phyloP scores from a whole-genome alignment of 2,797 vertebrate genomes.

The Rachycentron canadum region DNA sequence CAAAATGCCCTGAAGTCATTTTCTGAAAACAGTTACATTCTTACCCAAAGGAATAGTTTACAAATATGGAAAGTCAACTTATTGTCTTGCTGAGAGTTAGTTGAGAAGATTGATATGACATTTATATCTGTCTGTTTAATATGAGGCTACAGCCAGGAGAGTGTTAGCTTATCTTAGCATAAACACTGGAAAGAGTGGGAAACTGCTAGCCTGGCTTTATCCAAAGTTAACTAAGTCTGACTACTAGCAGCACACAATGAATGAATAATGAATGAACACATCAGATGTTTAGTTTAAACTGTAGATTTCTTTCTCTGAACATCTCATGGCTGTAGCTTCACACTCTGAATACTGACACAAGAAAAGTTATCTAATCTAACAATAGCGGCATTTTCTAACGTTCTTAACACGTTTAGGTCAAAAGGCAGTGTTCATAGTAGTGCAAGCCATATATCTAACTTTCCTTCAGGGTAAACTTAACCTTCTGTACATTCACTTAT shows the following conservation, averaged over 20 bases:
- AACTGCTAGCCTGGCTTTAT: not conserved
- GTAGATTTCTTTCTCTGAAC: too few species aligned
- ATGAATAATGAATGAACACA: not conserved
- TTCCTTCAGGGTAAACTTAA: constrained; percentile 24
- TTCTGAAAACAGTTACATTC: not conserved
- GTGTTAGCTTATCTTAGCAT: not conserved
- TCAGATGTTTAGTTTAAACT: not conserved
- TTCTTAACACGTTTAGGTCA: not conserved
- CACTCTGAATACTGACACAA: not conserved
- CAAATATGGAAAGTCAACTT: not conserved
- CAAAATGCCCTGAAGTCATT: not conserved
- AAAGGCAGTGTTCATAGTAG: not conserved
- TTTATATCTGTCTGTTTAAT: not conserved
- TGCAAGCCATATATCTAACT: constrained; percentile 14
- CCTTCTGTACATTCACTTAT: constrained; percentile 25
- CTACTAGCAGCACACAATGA: too few species aligned
- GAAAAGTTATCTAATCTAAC: not conserved
- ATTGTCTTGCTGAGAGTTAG: not conserved
- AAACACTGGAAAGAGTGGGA: not conserved
- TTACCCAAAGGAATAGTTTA: constrained; percentile 3
- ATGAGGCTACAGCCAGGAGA: not conserved
- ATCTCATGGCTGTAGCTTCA: not conserved
- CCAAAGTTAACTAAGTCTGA: too few species aligned
- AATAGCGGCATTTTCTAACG: constrained; percentile 7
- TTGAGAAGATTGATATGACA: not conserved